Evolutionary conservation across 2,113 vertebrate species (phyloP).

Genomic region (Manacus vitellinus): DNA sequence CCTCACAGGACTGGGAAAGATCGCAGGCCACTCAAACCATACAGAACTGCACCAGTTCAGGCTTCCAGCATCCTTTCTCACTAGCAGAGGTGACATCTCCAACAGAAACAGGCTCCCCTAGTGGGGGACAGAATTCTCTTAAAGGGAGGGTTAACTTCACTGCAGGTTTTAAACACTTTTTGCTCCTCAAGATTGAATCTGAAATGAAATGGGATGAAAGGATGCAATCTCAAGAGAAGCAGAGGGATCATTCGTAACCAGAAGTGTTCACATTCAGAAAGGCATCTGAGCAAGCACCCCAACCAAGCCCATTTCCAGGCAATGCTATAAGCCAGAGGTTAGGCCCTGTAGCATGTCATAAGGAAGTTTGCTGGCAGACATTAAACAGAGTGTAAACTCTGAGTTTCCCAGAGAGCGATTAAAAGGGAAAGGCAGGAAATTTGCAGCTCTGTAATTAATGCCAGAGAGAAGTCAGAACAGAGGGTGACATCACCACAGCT

Average conservation of each 20-base stretch:
- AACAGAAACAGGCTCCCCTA: not conserved
- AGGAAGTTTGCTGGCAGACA: not conserved
- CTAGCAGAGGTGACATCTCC: not conserved
- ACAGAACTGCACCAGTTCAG: not conserved
- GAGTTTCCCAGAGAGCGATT: not conserved
- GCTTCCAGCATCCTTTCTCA: not conserved
- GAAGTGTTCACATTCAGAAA: not conserved
- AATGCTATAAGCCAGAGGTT: not conserved
- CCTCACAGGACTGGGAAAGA: not conserved
- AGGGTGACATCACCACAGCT: slow-evolving; percentile 41
- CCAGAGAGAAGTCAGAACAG: slow-evolving; percentile 22
- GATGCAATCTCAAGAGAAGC: not conserved
- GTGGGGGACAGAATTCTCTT: not conserved
- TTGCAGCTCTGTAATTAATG: slow-evolving; percentile 52
- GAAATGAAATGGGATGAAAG: not conserved
- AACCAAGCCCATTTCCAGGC: not conserved
- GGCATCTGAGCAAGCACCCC: not conserved
- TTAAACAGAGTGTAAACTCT: not conserved
- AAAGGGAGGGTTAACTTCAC: not conserved
- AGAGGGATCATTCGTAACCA: not conserved
- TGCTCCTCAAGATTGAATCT: not conserved
- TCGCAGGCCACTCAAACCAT: not conserved
- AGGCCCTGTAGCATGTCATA: not conserved
- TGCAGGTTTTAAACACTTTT: not conserved
- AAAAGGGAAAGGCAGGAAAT: slow-evolving; percentile 44